Base-by-base conservation (phyloP, 2,113 vertebrate genomes). In the Pterophyllum scalare region DNA sequence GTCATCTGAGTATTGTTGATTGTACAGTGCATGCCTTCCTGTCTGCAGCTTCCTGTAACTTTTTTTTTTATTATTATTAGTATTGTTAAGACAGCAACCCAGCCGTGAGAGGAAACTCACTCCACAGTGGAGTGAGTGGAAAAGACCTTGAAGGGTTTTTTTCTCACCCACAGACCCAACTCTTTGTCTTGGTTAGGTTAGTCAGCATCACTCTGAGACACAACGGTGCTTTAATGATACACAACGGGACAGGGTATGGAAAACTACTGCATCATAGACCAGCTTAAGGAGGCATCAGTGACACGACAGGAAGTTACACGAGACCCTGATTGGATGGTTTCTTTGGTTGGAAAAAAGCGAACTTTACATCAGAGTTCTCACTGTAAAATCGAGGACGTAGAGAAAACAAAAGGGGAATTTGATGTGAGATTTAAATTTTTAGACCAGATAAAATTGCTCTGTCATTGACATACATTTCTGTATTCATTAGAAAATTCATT, bases 1-100 rank as follows among this genome's bases (percentile, higher is more conserved):
- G 82, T 86, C 79, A 80, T 77, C 59, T 2, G 7, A 40, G 74
- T 56, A 87, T 87, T 90, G 88, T 91, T 76, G 60, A 59, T 13
- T 35, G 56, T 35, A 79, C 62, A 72, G 82, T 89, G 28, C 12
- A 61, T 60, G 57, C 5, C 35, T 84, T 81, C 86, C 87, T 59
- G 31, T 46, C 59, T 87, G 75, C 79, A 74, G 43, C 64, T 79
- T 62, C 81, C 75, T 76, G 33, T 46, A 43, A 40, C 35, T 61
- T 46, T 70, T 49, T 67, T 49, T 11, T 13, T 67, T 49, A 12
- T 78, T 79, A 33, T 15, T 8, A 15, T 19, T 31, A 33, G 33
- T 31, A 80, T 83, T 82, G 75, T 78, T 14, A 59, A 13, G 7
- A 52, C 26, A n/a, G n/a, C 4, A 9, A 7, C 13, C 35, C 40